Evolutionary conservation across 1,140 invertebrate genomes (phyloP).

Genomic region (Lanistes nyassanus): DNA sequence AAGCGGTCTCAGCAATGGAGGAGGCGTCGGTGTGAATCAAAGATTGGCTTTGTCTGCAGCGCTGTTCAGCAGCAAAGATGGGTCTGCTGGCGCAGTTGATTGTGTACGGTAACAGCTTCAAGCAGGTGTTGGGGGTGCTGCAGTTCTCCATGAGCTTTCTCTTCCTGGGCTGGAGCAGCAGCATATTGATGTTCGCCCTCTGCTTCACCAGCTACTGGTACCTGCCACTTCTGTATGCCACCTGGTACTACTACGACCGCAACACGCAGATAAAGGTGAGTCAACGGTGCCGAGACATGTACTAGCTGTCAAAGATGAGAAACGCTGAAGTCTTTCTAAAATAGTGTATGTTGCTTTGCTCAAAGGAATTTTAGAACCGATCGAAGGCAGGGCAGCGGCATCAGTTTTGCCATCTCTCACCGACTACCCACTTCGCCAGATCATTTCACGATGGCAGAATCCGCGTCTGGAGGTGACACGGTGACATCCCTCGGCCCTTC

Average conservation of each 20-base stretch:
- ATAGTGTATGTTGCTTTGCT: no score
- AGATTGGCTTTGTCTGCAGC: not conserved
- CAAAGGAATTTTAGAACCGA: no score
- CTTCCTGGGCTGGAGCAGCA: slow-evolving; percentile 70
- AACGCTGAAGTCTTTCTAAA: no score
- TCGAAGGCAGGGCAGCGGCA: no score
- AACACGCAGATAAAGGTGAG: slow-evolving; percentile 64
- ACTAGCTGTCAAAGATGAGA: no score
- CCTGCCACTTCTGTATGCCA: slow-evolving; percentile 73
- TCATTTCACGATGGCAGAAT: no score
- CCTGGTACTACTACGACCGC: slow-evolving; percentile 78
- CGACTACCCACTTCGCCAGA: no score
- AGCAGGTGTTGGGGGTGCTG: slow-evolving; percentile 79
- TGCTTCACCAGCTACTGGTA: slow-evolving; percentile 68
- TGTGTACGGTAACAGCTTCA: slow-evolving; percentile 71
- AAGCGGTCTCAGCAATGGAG: not conserved
- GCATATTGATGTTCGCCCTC: slow-evolving; percentile 62
- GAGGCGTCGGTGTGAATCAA: not conserved
- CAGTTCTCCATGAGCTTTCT: slow-evolving; percentile 76
- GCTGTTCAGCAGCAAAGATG: not conserved
- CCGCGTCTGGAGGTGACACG: not conserved
- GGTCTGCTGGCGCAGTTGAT: not conserved
- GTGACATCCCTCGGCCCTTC: no score
- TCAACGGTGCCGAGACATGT: not conserved
- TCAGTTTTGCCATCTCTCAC: no score